Percentiles rank a stretch among this genome's conserved stretches.
Conservation (phyloP, 1,140 invertebrate species). For the Notospermus geniculatus region DNA sequence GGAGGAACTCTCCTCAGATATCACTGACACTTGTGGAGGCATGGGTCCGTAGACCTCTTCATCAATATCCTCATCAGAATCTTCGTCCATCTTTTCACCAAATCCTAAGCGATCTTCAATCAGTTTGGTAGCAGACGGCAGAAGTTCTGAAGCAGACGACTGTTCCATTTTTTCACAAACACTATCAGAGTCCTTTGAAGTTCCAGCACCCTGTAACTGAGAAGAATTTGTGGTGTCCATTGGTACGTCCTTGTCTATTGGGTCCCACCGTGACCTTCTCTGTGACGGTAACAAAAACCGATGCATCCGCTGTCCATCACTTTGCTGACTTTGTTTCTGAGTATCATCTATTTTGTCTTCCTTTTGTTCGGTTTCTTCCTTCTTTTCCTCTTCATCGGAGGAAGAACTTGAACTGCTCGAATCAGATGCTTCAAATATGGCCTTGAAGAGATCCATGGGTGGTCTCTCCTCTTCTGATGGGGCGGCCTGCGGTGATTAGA, state of each 20-base stretch:
- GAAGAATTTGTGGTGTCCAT: background rate
- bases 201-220: no score
- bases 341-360: conserved; percentile 7
- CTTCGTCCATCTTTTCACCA: conserved; percentile 14
- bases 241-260: no score
- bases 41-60: conserved; percentile 10
- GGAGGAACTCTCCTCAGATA: conserved; percentile 7
- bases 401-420: conserved; percentile 43
- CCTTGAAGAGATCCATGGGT: conserved; percentile 60
- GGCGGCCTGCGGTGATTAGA: no score
- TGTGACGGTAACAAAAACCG: background rate
- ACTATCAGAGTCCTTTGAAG: background rate
- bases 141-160: no score
- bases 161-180: background rate
- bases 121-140: no score
- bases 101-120: no score
- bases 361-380: conserved; percentile 18
- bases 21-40: conserved; percentile 16
- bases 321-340: background rate
- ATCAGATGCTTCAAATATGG: conserved; percentile 60
- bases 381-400: conserved; percentile 29
- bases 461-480: conserved; percentile 38
- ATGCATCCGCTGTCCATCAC: background rate
- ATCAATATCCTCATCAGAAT: conserved; percentile 25
- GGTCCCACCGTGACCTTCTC: background rate